These are phyloP conservation scores for Thysanoteuthis rhombus DNA, from an alignment of 2,888 invertebrate species.

Conservation along the genomic window DNA sequence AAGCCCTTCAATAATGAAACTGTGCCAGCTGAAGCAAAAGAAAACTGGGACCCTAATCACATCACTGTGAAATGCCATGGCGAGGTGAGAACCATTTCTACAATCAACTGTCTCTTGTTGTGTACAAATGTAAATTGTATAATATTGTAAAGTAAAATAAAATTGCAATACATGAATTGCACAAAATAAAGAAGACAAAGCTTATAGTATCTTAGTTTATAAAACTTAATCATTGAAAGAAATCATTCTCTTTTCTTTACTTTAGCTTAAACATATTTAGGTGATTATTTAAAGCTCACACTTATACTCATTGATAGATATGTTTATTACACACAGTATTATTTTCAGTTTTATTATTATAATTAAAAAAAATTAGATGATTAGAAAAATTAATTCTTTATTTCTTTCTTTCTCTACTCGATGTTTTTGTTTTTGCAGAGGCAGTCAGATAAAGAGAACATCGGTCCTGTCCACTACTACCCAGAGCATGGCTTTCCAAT, in stretches of 20 bases:
- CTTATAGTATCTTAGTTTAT: too few relatives aligned
- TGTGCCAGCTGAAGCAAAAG: constrained; percentile 35
- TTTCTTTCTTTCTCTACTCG: not conserved
- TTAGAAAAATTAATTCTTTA: not conserved
- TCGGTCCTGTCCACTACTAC: constrained; percentile 85
- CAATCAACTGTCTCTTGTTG: not conserved
- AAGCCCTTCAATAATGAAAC: constrained; percentile 40
- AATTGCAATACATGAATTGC: too few relatives aligned
- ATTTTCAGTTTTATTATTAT: too few relatives aligned
- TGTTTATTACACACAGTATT: too few relatives aligned
- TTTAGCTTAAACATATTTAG: too few relatives aligned
- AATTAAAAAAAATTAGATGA: not conserved
- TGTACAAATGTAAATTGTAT: too few relatives aligned
- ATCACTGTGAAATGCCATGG: constrained; percentile 40
- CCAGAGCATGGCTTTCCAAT: constrained; percentile 75
- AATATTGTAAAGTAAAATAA: too few relatives aligned
- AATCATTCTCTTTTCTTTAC: too few relatives aligned
- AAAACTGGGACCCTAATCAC: constrained; percentile 35
- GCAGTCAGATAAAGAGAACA: constrained; percentile 90
- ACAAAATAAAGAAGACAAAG: too few relatives aligned
- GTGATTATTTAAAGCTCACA: too few relatives aligned
- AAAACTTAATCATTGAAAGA: too few relatives aligned
- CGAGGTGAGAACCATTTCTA: constrained; percentile 37
- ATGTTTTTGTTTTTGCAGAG: constrained; percentile 70
- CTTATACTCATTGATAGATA: too few relatives aligned